A percentile compares a stretch with the other conserved stretches of the same genome.
Conservation (phyloP, 2,888 invertebrate genomes). For the Ectemnius cavifrons region DNA sequence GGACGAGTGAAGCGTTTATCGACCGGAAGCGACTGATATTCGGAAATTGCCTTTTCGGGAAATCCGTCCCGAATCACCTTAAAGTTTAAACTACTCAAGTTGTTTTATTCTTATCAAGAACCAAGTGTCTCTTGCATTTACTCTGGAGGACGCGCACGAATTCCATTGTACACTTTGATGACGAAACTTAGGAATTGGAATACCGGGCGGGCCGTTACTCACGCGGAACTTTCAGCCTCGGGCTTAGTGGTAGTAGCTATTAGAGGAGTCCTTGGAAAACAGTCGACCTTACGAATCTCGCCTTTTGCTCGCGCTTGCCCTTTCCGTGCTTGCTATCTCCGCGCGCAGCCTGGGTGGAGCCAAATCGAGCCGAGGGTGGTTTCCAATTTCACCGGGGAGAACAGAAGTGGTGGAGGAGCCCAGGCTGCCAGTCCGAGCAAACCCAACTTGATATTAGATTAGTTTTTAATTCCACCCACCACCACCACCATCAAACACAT, state of each 20-base stretch:
- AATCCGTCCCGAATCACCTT: conserved; percentile 12
- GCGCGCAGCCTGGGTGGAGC: conserved; percentile 20
- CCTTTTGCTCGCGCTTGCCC: conserved; percentile 14
- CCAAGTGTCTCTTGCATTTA: no score
- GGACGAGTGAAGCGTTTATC: conserved; percentile 37
- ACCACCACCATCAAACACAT: conserved; percentile 5
- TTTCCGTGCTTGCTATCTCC: background rate
- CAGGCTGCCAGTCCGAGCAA: conserved; percentile 47
- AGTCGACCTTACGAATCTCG: conserved; percentile 1
- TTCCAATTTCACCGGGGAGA: conserved; percentile 3
- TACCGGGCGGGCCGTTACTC: no score
- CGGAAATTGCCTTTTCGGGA: conserved; percentile 65
- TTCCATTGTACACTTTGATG: no score
- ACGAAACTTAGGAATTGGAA: no score
- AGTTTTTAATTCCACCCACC: conserved; percentile 70
- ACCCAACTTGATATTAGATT: conserved; percentile 68
- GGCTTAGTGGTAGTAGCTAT: no score
- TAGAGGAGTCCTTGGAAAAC: no score
- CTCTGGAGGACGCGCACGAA: no score
- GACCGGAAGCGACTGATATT: conserved; percentile 59
- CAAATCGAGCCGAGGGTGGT: conserved; percentile 13
- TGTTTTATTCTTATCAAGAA: no score
- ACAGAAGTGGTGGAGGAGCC: conserved; percentile 11
- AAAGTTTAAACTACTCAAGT: no score
- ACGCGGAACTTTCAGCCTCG: no score